Evolutionary conservation across 2,888 invertebrate species (phyloP).

Genomic region (Erebia epiphron): DNA sequence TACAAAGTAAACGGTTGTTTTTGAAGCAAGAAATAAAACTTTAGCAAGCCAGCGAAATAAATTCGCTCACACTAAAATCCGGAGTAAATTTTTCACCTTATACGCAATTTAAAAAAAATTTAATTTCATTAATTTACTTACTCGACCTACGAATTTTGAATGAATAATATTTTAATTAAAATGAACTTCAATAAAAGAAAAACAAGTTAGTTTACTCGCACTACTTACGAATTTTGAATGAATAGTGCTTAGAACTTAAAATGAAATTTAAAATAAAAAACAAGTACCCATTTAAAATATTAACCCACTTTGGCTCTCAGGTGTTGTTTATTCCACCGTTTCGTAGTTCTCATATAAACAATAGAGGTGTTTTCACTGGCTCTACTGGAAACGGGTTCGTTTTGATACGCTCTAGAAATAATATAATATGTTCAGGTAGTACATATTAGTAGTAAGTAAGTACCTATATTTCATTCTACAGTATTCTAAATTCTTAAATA

Average conservation of each 20-base stretch:
- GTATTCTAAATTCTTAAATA: too few species aligned
- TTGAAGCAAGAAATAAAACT: background rate
- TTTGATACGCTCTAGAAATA: conserved; percentile 22
- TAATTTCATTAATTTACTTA: conserved; percentile 3
- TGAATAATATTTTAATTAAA: conserved; percentile 18
- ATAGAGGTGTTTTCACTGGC: conserved; percentile 13
- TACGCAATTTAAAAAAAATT: background rate
- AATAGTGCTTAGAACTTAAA: conserved; percentile 15
- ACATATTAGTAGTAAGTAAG: too few species aligned
- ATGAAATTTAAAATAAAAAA: conserved; percentile 9
- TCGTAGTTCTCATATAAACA: conserved; percentile 27
- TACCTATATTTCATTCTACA: too few species aligned
- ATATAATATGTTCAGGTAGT: too few species aligned
- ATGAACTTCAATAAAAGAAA: background rate
- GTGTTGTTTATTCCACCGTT: conserved; percentile 25
- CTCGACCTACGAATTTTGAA: background rate
- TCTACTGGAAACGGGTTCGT: background rate
- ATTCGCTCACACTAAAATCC: background rate
- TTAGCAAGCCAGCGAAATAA: too few species aligned
- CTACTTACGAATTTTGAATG: conserved; percentile 2
- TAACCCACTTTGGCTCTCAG: conserved; percentile 17
- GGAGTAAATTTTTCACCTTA: background rate
- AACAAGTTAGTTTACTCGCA: background rate
- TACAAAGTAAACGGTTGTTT: too few species aligned
- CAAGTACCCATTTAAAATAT: conserved; percentile 16